Base-by-base conservation (phyloP, 1,140 invertebrate species). In the Bombus cullumanus region DNA sequence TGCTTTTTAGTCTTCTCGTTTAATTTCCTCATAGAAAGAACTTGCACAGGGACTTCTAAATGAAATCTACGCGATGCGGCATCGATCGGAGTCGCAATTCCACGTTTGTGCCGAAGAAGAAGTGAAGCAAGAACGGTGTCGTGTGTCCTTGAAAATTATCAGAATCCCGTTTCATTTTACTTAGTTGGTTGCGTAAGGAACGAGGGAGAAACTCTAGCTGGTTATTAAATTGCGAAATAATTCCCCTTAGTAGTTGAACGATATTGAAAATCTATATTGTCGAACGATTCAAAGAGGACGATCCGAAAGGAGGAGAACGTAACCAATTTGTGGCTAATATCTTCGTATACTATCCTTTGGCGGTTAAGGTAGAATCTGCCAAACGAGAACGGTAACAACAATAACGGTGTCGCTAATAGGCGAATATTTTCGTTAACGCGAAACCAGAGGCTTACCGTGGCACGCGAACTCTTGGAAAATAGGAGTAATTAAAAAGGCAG, bases 181-280 rank as follows among this genome's bases (percentile, higher is more conserved):
- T 37, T 34, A 64, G 39, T 22, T 5, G 22, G 10, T 34, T 31
- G 3, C 25, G 57, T 12, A 31, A 89, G 62, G 41, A 76, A 28
- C 64, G 5, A 53, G 18, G 47, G 18, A 22, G 6, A 22, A 22
- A 53, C 1, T 1, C 18, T 22, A 53, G 47, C 47, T 22, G 75
- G 59, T 37, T 85, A 88, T 90, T 90, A 90, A 90, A 89, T 90
- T 69, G 80, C 72, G 84, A 83, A 90, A 90, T 90, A 90, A 88
- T 79, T 82, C 31, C 43, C 22, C 2, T 4, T 18, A 34, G 77
- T 77, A 78, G 59, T 57, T 6, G 69, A 47, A 12, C 18, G 62
- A 74, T 73, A 83, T 85, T 64, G 81, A 75, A 81, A 64, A 79
- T 80, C 72, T 59, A 28, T 57, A 68, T 53, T 5, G 37, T 34